phyloP scores from a whole-genome alignment of 1,140 invertebrate genomes.

The Aphelinus atriplicis region DNA sequence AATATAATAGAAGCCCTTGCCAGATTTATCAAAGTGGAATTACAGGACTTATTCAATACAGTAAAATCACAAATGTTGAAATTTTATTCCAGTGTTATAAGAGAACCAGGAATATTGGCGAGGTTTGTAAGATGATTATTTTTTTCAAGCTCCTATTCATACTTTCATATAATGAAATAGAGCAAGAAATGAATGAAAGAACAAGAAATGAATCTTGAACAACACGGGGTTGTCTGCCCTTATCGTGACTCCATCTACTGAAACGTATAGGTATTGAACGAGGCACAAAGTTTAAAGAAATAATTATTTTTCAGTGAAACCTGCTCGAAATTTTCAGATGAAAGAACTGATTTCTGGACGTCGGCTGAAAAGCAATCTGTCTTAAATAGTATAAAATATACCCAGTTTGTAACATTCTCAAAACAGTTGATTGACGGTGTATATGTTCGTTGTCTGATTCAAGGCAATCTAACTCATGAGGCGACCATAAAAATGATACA shows the following conservation, averaged over 20 bases:
- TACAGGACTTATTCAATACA: slow-evolving; percentile 72
- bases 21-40: slow-evolving; percentile 63
- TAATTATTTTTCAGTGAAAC: slow-evolving; percentile 68
- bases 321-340: slow-evolving; percentile 72
- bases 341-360: slow-evolving; percentile 71
- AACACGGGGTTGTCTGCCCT: too few relatives aligned
- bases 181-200: too few relatives aligned
- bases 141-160: neutral
- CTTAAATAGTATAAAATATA: slow-evolving; percentile 70
- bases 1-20: slow-evolving; percentile 72
- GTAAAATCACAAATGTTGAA: slow-evolving; percentile 74
- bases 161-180: too few relatives aligned
- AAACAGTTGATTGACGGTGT: slow-evolving; percentile 69
- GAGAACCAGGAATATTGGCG: slow-evolving; percentile 75
- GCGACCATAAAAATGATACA: slow-evolving; percentile 69
- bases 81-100: slow-evolving; percentile 76
- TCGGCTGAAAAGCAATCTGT: slow-evolving; percentile 72
- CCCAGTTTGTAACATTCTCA: slow-evolving; percentile 71
- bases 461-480: slow-evolving; percentile 77
- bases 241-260: too few relatives aligned
- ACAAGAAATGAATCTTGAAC: too few relatives aligned
- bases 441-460: slow-evolving; percentile 76
- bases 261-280: too few relatives aligned
- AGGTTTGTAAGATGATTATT: slow-evolving; percentile 65
- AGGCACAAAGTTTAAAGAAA: too few relatives aligned